phyloP scores from a whole-genome alignment of 2,797 vertebrate genomes.

The Gephyroberyx darwinii region DNA sequence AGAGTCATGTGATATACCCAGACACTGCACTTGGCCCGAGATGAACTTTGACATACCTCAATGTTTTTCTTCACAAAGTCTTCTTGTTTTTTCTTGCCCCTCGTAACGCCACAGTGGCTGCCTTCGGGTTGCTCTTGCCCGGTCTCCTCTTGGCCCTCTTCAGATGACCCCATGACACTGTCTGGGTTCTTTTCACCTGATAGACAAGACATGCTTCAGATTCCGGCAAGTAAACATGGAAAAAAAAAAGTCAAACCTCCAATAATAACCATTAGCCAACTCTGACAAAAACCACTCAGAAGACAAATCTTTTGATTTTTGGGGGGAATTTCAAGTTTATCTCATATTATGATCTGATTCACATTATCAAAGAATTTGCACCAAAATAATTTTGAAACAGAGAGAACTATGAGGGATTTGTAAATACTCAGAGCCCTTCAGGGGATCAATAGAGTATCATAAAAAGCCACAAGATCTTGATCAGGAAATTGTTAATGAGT shows the following conservation, averaged over 20 bases:
- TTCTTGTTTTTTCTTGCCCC: slow-evolving; percentile 78
- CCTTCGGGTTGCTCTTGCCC: slow-evolving; percentile 53
- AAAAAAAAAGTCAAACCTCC: slow-evolving; percentile 20
- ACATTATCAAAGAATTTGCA: background rate
- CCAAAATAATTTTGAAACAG: slow-evolving; percentile 1
- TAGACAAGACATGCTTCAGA: slow-evolving; percentile 36
- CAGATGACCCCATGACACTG: slow-evolving; percentile 36
- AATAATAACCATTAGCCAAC: slow-evolving; percentile 10
- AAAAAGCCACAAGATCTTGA: background rate
- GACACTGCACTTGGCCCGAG: slow-evolving; percentile 44
- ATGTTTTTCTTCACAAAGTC: slow-evolving; percentile 93
- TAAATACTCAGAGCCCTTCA: background rate
- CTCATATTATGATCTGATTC: background rate
- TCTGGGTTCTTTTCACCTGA: slow-evolving; percentile 56
- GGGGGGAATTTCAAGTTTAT: background rate
- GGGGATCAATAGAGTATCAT: background rate
- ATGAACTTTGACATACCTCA: slow-evolving; percentile 86
- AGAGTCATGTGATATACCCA: slow-evolving; percentile 50
- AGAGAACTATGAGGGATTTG: background rate
- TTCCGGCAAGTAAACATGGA: slow-evolving; percentile 26
- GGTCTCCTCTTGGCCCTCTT: slow-evolving; percentile 50
- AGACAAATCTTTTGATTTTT: no score
- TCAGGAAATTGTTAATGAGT: slow-evolving; percentile 28
- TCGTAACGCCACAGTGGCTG: slow-evolving; percentile 54
- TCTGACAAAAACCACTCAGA: background rate